These are phyloP conservation scores for Amblyraja radiata DNA, from an alignment of 2,797 vertebrate genomes.

Conservation along the genomic window DNA sequence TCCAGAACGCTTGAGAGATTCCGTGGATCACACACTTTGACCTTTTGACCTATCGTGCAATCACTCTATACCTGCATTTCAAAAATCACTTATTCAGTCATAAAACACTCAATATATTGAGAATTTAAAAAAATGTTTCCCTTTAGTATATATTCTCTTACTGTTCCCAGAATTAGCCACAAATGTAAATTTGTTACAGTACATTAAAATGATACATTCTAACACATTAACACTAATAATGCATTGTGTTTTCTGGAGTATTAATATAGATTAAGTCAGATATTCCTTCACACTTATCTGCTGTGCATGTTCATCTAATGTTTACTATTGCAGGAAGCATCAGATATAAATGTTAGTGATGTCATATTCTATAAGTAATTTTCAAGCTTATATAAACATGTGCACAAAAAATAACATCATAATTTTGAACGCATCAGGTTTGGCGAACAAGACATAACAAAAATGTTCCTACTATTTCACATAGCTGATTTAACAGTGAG, in stretches of 20 bases:
- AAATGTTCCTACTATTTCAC: neutral
- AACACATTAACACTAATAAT: neutral
- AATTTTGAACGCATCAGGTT: neutral
- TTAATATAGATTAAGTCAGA: neutral
- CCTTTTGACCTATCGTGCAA: too few species aligned
- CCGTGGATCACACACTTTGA: too few species aligned
- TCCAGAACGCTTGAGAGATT: too few species aligned
- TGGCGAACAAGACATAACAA: neutral
- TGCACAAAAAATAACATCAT: too few species aligned
- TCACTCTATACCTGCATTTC: neutral
- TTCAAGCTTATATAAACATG: too few species aligned
- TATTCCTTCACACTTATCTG: neutral
- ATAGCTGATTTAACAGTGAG: too few species aligned
- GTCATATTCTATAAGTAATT: too few species aligned
- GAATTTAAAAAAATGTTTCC: too few species aligned
- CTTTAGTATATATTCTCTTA: neutral
- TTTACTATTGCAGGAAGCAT: too few species aligned
- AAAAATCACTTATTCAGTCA: neutral
- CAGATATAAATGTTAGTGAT: too few species aligned
- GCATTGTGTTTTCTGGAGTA: neutral
- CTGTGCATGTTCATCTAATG: neutral
- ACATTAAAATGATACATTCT: too few species aligned
- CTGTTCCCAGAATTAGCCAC: neutral
- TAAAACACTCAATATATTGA: neutral
- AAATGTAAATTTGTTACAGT: neutral